Percentiles rank a stretch among this genome's conserved stretches.
Conservation (phyloP, 2,113 vertebrate species). For the Ceyx melanurus region DNA sequence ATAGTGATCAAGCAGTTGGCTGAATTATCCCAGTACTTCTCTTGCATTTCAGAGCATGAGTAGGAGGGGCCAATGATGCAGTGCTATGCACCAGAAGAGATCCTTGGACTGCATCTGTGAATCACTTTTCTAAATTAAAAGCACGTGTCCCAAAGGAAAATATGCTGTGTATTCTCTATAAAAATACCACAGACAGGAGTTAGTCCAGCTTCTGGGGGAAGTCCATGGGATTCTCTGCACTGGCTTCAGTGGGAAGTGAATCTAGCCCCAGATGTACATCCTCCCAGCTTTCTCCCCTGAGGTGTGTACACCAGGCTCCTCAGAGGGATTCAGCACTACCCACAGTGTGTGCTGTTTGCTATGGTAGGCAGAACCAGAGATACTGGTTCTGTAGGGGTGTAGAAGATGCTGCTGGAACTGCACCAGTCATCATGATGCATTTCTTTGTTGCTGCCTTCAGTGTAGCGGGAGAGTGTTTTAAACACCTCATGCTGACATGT, state of each 20-base stretch:
- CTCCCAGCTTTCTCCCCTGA: neutral
- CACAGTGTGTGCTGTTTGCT: neutral
- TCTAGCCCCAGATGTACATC: neutral
- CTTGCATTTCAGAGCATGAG: neutral
- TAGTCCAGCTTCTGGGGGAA: neutral
- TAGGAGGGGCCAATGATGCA: neutral
- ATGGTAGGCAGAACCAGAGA: neutral
- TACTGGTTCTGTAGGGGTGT: neutral
- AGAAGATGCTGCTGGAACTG: neutral
- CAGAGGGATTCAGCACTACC: neutral
- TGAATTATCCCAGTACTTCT: neutral
- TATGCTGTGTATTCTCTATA: neutral
- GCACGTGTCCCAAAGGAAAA: slow-evolving; percentile 11
- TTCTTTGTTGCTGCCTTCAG: neutral
- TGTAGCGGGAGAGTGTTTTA: slow-evolving; percentile 3
- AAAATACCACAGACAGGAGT: neutral
- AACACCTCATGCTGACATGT: neutral
- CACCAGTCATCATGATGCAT: neutral
- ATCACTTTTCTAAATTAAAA: slow-evolving; percentile 41
- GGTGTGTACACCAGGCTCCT: neutral
- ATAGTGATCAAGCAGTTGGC: neutral
- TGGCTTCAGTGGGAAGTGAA: slow-evolving; percentile 1
- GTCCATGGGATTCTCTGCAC: neutral
- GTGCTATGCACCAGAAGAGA: slow-evolving; percentile 2
- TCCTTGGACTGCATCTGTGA: neutral